phyloP scores from a whole-genome alignment of 2,888 invertebrate species.

The Cantharis rustica region DNA sequence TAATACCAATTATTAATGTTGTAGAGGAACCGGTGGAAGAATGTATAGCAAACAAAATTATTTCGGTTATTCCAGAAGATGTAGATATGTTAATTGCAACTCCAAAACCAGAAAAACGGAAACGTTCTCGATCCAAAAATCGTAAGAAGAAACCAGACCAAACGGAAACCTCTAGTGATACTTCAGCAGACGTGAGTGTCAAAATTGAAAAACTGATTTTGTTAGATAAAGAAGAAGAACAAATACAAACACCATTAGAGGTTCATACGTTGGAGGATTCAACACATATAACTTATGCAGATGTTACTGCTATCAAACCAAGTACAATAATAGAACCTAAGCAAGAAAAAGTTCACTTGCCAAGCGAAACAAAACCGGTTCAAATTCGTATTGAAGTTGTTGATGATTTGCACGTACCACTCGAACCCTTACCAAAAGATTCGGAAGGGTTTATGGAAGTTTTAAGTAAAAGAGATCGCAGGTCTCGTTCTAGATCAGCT shows the following conservation, averaged over 20 bases:
- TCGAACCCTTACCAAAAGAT: constrained; percentile 34
- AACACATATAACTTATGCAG: not conserved
- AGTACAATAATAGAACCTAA: not conserved
- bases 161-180: not conserved
- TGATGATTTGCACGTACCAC: constrained; percentile 29
- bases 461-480: constrained; percentile 38
- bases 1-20: too few relatives aligned
- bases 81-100: constrained; percentile 58
- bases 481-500: constrained; percentile 44
- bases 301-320: not conserved
- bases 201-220: not conserved
- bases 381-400: constrained; percentile 32
- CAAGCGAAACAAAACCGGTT: constrained; percentile 34
- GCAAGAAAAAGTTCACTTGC: not conserved
- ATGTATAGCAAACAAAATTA: constrained; percentile 34
- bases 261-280: not conserved
- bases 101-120: constrained; percentile 57
- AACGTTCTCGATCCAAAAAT: constrained; percentile 42
- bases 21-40: constrained; percentile 47
- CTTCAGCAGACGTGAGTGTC: not conserved
- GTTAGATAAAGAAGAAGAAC: not conserved
- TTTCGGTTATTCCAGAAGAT: constrained; percentile 44
- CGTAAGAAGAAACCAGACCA: not conserved
- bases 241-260: not conserved
- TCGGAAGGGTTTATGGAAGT: constrained; percentile 45